These are phyloP conservation scores for Hylaeus anthracinus DNA, from an alignment of 1,140 invertebrate genomes.

Conservation along the genomic window DNA sequence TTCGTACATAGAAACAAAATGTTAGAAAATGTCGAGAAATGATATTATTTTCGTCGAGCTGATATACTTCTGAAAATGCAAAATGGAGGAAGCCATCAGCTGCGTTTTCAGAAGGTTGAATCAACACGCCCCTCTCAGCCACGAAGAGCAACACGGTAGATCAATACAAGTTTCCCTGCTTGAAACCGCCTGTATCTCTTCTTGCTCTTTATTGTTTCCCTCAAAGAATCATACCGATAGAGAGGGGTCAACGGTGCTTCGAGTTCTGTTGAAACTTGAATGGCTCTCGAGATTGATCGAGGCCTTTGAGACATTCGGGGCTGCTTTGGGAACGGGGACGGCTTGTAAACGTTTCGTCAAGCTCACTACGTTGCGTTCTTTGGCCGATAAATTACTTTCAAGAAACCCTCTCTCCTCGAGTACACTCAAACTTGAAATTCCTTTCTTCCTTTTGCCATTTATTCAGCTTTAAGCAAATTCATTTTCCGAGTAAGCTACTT, in stretches of 20 bases:
- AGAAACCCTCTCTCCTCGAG: not conserved
- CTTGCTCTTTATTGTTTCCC: not conserved
- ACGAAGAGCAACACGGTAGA: conserved; percentile 1
- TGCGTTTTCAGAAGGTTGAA: not conserved
- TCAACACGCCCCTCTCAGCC: not conserved
- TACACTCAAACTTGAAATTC: not conserved
- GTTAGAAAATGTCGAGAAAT: too few species aligned
- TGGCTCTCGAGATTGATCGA: conserved; percentile 8
- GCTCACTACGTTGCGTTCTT: not conserved
- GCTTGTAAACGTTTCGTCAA: not conserved
- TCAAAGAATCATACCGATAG: conserved; percentile 1
- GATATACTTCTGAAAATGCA: not conserved
- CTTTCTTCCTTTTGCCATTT: too few species aligned
- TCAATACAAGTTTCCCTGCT: conserved; percentile 3
- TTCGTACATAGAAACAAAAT: too few species aligned
- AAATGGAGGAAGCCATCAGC: not conserved
- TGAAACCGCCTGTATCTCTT: not conserved
- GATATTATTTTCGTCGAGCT: too few species aligned
- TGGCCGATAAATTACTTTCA: not conserved
- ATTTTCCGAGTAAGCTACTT: not conserved
- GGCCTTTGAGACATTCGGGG: not conserved
- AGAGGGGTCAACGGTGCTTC: not conserved
- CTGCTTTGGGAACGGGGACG: not conserved
- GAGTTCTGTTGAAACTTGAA: conserved; percentile 13
- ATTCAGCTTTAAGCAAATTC: too few species aligned